Evolutionary conservation across 2,888 invertebrate species (phyloP).

Genomic region (Microchrysa polita): DNA sequence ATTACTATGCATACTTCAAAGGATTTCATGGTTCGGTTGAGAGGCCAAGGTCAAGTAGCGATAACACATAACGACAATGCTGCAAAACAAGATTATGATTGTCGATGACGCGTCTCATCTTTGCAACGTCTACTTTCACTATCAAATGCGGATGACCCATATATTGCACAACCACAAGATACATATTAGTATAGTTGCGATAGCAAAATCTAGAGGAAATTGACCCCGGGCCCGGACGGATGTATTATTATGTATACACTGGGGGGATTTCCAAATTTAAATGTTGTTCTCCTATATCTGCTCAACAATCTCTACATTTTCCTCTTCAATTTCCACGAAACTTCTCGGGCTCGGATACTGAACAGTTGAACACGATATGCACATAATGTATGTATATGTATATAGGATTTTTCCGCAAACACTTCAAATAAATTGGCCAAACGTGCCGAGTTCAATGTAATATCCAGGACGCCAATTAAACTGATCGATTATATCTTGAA

Average conservation of each 20-base stretch:
- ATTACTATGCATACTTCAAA: neutral
- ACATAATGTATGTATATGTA: neutral
- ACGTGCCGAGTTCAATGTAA: constrained; percentile 33
- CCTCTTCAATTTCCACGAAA: too few relatives aligned
- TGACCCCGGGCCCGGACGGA: neutral
- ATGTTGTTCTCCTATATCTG: too few relatives aligned
- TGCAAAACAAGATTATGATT: constrained; percentile 31
- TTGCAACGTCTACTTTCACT: neutral
- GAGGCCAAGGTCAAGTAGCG: constrained; percentile 36
- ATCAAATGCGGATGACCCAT: constrained; percentile 5
- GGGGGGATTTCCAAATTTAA: too few relatives aligned
- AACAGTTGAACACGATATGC: neutral
- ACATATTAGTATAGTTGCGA: neutral
- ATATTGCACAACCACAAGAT: neutral
- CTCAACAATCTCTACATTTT: too few relatives aligned
- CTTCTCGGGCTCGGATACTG: too few relatives aligned
- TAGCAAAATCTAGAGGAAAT: neutral
- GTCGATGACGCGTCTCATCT: neutral
- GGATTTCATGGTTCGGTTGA: constrained; percentile 15
- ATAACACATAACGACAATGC: constrained; percentile 10
- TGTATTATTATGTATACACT: too few relatives aligned
- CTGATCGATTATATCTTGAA: constrained; percentile 36
- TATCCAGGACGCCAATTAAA: constrained; percentile 40
- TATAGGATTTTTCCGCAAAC: neutral
- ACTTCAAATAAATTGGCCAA: constrained; percentile 29